Conservation (phyloP, 1,140 invertebrate genomes). For the Lerema accius region DNA sequence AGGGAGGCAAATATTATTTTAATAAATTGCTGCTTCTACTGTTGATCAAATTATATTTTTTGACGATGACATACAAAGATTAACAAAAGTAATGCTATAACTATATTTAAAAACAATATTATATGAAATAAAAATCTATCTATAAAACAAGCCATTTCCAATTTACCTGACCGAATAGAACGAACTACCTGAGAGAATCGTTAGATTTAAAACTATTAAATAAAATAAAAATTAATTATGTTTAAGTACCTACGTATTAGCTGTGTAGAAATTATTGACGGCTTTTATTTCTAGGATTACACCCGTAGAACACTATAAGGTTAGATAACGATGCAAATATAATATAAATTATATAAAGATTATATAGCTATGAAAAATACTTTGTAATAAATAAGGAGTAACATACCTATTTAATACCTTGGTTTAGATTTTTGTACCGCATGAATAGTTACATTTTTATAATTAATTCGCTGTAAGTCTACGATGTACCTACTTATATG, state of each 20-base stretch:
- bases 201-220: neutral
- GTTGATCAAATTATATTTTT: too few species aligned
- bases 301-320: slow-evolving; percentile 5
- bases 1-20: too few species aligned
- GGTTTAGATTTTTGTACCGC: slow-evolving; percentile 20
- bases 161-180: neutral
- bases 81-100: too few species aligned
- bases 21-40: too few species aligned
- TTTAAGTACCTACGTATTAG: slow-evolving; percentile 1
- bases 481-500: slow-evolving; percentile 28
- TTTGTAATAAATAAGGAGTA: slow-evolving; percentile 1
- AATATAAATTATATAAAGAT: neutral
- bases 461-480: slow-evolving; percentile 23
- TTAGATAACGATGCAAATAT: slow-evolving; percentile 4
- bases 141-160: too few species aligned
- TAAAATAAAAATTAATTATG: neutral
- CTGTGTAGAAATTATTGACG: slow-evolving; percentile 33
- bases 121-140: too few species aligned
- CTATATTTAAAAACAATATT: too few species aligned
- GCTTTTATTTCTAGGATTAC: slow-evolving; percentile 32
- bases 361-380: neutral
- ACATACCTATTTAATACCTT: slow-evolving; percentile 2
- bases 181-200: neutral
- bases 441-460: slow-evolving; percentile 14
- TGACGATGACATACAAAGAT: too few species aligned